phyloP scores from a whole-genome alignment of 2,888 invertebrate genomes.

The Pyrochroa serraticornis region DNA sequence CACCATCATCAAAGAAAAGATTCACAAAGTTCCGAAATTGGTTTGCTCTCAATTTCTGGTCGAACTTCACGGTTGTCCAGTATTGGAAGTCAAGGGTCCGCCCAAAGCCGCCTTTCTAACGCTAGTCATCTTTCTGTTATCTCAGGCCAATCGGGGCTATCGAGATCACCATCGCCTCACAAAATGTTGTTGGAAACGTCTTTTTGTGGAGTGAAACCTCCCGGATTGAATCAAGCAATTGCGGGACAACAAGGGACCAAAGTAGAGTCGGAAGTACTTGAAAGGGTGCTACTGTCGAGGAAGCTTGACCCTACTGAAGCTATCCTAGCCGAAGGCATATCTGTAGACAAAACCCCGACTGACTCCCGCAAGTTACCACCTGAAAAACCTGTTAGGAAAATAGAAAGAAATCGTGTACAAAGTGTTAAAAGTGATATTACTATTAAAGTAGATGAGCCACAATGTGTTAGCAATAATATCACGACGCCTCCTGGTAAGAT shows the following conservation, averaged over 20 bases:
- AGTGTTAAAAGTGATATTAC: conserved; percentile 47
- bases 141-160: conserved; percentile 63
- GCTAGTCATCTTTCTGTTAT: conserved; percentile 64
- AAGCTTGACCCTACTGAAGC: conserved; percentile 70
- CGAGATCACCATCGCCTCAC: conserved; percentile 87
- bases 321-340: conserved; percentile 68
- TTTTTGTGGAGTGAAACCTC: conserved; percentile 84
- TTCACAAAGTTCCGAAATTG: conserved; percentile 73
- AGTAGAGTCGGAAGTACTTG: conserved; percentile 59
- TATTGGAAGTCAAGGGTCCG: conserved; percentile 76
- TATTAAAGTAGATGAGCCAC: conserved; percentile 52
- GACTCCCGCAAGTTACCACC: conserved; percentile 15
- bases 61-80: conserved; percentile 83
- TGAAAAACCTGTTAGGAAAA: conserved; percentile 32
- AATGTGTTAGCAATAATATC: conserved; percentile 31
- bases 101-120: conserved; percentile 58
- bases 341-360: conserved; percentile 44
- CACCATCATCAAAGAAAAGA: conserved; percentile 59
- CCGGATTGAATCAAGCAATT: conserved; percentile 36
- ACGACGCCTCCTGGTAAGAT: conserved; percentile 50
- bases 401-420: conserved; percentile 27
- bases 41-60: conserved; percentile 76
- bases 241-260: conserved; percentile 47
- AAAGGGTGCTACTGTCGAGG: conserved; percentile 64
- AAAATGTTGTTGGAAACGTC: conserved; percentile 89